phyloP scores from a whole-genome alignment of 1,140 invertebrate genomes.

The Ostrea edulis region DNA sequence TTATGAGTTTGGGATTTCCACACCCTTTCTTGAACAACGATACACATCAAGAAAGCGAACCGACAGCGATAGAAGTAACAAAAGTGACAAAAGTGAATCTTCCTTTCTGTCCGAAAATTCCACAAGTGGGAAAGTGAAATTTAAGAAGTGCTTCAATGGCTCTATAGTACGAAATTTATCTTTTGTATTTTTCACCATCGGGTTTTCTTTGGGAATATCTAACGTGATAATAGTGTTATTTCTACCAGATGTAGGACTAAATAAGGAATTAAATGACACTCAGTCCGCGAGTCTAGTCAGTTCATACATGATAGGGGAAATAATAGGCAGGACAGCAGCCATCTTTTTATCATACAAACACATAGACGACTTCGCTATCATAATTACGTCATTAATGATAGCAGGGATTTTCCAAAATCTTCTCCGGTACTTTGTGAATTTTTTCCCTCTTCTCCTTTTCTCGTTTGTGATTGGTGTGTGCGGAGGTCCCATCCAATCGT shows the following conservation, averaged over 20 bases:
- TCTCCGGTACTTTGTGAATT: not conserved
- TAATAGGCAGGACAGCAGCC: not conserved
- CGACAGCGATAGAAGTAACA: not conserved
- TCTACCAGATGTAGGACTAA: not conserved
- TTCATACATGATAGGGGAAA: not conserved
- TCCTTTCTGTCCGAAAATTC: not conserved
- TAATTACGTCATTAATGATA: not conserved
- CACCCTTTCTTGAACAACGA: slow-evolving; percentile 28
- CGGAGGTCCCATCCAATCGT: not conserved
- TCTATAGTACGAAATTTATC: not conserved
- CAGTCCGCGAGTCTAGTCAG: slow-evolving; percentile 4
- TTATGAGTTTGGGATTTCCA: slow-evolving; percentile 25
- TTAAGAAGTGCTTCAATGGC: slow-evolving; percentile 11
- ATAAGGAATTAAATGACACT: not conserved
- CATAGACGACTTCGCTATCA: not conserved
- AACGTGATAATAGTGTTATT: not conserved
- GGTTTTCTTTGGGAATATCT: slow-evolving; percentile 5
- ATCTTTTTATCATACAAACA: slow-evolving; percentile 2
- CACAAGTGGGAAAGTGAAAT: not conserved
- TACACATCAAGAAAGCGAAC: slow-evolving; percentile 12
- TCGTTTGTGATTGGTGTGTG: slow-evolving; percentile 12
- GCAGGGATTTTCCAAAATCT: not conserved
- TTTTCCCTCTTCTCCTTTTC: not conserved
- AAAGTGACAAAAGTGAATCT: not conserved
- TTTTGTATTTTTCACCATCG: not conserved